Evolutionary conservation across 2,797 vertebrate species (phyloP).

Genomic region (Nasua narica): DNA sequence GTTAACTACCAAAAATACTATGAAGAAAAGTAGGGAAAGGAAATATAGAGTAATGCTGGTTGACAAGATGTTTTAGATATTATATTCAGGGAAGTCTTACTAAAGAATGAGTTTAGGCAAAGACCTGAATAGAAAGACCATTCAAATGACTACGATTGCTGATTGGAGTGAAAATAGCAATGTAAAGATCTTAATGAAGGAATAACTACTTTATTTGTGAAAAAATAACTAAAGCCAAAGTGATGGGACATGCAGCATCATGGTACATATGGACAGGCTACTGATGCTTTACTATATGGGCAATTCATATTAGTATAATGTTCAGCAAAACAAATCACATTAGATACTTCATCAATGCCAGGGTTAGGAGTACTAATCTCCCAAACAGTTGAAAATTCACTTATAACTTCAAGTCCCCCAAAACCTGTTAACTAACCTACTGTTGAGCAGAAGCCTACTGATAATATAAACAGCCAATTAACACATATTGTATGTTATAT

Average conservation of each 20-base stretch:
- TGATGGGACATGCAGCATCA: not conserved
- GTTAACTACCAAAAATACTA: not conserved
- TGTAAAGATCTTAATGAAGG: not conserved
- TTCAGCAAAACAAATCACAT: not conserved
- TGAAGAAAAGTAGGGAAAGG: not conserved
- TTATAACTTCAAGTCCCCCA: not conserved
- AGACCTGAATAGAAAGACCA: not conserved
- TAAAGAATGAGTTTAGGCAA: not conserved
- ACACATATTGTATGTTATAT: not conserved
- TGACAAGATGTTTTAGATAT: not conserved
- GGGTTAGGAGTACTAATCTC: not conserved
- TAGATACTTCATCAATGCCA: not conserved
- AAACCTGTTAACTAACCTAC: not conserved
- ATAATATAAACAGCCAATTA: not conserved
- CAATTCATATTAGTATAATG: not conserved
- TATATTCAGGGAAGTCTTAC: not conserved
- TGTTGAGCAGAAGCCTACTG: not conserved
- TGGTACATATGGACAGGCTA: not conserved
- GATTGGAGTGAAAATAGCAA: not conserved
- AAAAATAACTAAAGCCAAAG: not conserved
- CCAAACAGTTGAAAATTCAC: not conserved
- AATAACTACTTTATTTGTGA: not conserved
- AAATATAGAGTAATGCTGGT: not conserved
- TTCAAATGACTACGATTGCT: not conserved
- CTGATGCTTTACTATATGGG: not conserved